phyloP scores from a whole-genome alignment of 2,888 invertebrate genomes.

The Mythimna vitellina region DNA sequence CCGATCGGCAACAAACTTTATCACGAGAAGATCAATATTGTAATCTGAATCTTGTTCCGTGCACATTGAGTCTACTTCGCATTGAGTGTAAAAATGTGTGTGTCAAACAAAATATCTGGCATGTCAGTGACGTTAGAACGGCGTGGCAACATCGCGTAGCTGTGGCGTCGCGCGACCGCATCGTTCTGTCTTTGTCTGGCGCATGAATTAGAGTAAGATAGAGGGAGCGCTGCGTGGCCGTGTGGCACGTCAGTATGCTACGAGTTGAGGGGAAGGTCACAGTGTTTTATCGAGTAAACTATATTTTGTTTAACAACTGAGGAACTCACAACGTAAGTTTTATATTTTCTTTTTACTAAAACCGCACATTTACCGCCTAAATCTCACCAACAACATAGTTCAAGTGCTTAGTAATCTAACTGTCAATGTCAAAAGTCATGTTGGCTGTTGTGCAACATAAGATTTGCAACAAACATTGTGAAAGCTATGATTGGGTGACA shows the following conservation, averaged over 20 bases:
- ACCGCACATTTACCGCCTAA: background rate
- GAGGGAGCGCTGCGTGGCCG: conserved; percentile 59
- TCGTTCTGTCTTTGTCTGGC: conserved; percentile 61
- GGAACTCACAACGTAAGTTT: conserved; percentile 52
- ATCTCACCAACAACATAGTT: background rate
- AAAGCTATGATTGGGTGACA: conserved; percentile 8
- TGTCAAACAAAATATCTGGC: conserved; percentile 58
- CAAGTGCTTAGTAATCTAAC: background rate
- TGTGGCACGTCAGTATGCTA: conserved; percentile 74
- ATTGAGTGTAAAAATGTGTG: conserved; percentile 16
- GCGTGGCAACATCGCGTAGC: conserved; percentile 70
- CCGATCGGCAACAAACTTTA: conserved; percentile 58
- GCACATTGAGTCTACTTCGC: background rate
- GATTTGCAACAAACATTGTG: background rate
- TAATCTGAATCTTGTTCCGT: conserved; percentile 22
- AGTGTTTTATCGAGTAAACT: conserved; percentile 67
- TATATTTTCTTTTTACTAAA: conserved; percentile 10
- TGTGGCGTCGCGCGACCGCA: conserved; percentile 66
- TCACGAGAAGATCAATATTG: conserved; percentile 10
- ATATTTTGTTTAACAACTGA: conserved; percentile 50
- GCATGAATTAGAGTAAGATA: conserved; percentile 49
- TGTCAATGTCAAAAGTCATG: conserved; percentile 29
- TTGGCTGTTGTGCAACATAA: conserved; percentile 2
- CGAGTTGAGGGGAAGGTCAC: conserved; percentile 70
- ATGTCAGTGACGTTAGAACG: conserved; percentile 61